phyloP scores from a whole-genome alignment of 1,140 invertebrate genomes.

The Myzus persicae region DNA sequence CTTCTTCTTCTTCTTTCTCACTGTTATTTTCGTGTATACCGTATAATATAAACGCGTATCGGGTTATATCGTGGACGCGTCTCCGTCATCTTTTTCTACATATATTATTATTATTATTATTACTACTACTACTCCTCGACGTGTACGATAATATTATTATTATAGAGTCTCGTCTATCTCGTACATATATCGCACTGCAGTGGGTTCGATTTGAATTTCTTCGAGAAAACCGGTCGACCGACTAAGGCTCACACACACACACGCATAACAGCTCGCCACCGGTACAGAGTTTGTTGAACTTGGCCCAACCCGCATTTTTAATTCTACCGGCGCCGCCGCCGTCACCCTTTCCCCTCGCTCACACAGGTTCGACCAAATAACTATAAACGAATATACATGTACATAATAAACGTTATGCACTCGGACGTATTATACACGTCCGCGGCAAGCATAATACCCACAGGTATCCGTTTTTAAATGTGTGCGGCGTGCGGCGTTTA shows the following conservation, averaged over 20 bases:
- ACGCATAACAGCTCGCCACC: no score
- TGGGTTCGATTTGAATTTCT: slow-evolving; percentile 35
- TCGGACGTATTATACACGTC: not conserved
- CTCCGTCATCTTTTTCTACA: not conserved
- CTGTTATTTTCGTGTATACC: not conserved
- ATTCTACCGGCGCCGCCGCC: not conserved
- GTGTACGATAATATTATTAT: not conserved
- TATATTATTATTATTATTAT: not conserved
- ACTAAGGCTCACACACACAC: not conserved
- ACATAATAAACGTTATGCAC: not conserved
- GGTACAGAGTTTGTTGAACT: slow-evolving; percentile 46
- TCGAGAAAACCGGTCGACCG: slow-evolving; percentile 46
- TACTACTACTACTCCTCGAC: not conserved
- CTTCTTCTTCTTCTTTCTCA: not conserved
- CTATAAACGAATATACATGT: not conserved
- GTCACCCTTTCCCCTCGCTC: not conserved
- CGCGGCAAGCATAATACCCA: no score
- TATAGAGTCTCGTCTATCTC: not conserved
- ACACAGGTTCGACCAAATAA: not conserved
- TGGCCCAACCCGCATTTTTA: slow-evolving; percentile 51
- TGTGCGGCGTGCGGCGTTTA: not conserved
- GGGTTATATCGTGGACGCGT: not conserved
- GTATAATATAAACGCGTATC: not conserved
- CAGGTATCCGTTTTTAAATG: no score
- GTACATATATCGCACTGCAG: not conserved